Conservation (phyloP, 1,140 invertebrate genomes). For the Macrosteles quadrilineatus region DNA sequence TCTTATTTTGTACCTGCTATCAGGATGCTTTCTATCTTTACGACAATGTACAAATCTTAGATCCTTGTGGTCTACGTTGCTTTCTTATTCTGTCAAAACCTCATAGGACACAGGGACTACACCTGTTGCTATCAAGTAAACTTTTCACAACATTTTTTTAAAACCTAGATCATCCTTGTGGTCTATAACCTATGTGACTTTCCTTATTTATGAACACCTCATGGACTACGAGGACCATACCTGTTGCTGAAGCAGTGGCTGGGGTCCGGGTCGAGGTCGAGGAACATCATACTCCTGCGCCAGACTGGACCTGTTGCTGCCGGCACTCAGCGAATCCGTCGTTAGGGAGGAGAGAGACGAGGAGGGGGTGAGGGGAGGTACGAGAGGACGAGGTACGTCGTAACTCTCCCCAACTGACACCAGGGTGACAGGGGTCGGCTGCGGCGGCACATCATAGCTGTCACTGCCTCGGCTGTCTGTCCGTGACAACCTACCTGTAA, state of each 20-base stretch:
- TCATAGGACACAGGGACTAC: too few relatives aligned
- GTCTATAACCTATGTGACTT: too few relatives aligned
- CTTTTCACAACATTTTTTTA: too few relatives aligned
- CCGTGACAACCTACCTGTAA: slow-evolving; percentile 35
- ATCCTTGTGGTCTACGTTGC: too few relatives aligned
- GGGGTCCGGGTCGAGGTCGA: slow-evolving; percentile 37
- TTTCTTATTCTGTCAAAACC: too few relatives aligned
- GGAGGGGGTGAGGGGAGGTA: slow-evolving; percentile 32
- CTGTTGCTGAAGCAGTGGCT: slow-evolving; percentile 35
- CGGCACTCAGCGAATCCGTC: slow-evolving; percentile 55
- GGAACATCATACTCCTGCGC: slow-evolving; percentile 45
- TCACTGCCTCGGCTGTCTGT: slow-evolving; percentile 41
- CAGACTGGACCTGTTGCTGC: slow-evolving; percentile 53
- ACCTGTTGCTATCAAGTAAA: too few relatives aligned
- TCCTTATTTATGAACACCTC: too few relatives aligned
- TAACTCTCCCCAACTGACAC: slow-evolving; percentile 50
- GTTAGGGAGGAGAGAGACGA: slow-evolving; percentile 52
- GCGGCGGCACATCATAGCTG: slow-evolving; percentile 66
- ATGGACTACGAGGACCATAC: too few relatives aligned
- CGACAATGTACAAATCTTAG: too few relatives aligned
- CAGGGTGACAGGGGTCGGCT: slow-evolving; percentile 56
- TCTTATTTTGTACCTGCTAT: too few relatives aligned
- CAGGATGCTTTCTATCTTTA: too few relatives aligned
- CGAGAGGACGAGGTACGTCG: slow-evolving; percentile 45
- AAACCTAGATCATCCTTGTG: too few relatives aligned